Evolutionary conservation across 1,140 invertebrate species (phyloP).

Genomic region (Microvelia longipes): DNA sequence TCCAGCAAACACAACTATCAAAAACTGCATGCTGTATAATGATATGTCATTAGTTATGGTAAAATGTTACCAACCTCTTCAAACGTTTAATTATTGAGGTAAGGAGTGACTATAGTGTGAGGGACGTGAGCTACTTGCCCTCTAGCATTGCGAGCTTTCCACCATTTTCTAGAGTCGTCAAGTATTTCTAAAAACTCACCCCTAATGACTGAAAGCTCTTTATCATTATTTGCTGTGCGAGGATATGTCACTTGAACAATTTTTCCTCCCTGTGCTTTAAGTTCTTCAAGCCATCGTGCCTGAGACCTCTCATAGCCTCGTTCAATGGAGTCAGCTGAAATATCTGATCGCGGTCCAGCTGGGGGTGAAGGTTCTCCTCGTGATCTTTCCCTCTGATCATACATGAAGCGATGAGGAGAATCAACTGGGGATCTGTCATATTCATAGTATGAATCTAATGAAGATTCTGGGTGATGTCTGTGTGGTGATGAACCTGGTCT

Average conservation of each 20-base stretch:
- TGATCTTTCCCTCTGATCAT: background rate
- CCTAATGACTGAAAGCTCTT: conserved; percentile 86
- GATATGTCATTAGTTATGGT: no score
- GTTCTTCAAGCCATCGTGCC: conserved; percentile 51
- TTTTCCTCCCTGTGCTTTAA: conserved; percentile 55
- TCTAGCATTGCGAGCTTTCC: conserved; percentile 83
- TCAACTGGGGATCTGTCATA: background rate
- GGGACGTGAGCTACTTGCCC: conserved; percentile 87
- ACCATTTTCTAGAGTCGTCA: conserved; percentile 94
- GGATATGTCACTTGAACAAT: conserved; percentile 89
- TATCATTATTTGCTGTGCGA: conserved; percentile 91
- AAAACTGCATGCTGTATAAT: no score
- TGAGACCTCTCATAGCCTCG: conserved; percentile 36
- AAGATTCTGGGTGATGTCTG: background rate
- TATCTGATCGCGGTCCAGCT: conserved; percentile 42
- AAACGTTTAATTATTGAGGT: conserved; percentile 24
- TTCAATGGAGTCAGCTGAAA: conserved; percentile 61
- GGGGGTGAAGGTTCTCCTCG: conserved; percentile 6
- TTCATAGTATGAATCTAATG: background rate
- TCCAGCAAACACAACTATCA: no score
- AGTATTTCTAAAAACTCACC: conserved; percentile 92
- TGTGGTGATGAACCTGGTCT: background rate
- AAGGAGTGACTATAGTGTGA: conserved; percentile 83
- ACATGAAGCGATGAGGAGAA: background rate
- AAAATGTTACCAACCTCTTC: background rate